phyloP scores from a whole-genome alignment of 2,797 vertebrate species.

The Microhierax caerulescens region DNA sequence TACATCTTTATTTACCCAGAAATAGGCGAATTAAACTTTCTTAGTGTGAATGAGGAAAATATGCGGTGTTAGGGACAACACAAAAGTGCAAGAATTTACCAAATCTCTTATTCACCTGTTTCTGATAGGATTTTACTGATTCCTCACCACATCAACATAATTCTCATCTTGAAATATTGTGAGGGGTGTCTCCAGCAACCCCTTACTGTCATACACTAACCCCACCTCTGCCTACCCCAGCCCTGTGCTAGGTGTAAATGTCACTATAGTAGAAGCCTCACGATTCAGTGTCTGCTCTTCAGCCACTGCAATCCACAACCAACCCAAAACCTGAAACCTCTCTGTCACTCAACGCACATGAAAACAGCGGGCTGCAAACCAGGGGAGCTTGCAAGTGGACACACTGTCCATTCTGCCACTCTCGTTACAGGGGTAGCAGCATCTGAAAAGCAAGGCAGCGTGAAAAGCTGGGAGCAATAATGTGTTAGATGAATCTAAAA shows the following conservation, averaged over 20 bases:
- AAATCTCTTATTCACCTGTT: not conserved
- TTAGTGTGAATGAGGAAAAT: not conserved
- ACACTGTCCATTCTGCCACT: not conserved
- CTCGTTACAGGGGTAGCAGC: not conserved
- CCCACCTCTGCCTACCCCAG: not conserved
- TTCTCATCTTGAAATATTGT: not conserved
- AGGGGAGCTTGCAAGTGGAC: not conserved
- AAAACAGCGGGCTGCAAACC: not conserved
- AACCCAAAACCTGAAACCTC: not conserved
- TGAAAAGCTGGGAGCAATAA: not conserved
- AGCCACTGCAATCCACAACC: not conserved
- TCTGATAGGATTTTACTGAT: not conserved
- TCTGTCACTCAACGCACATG: not conserved
- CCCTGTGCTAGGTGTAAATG: not conserved
- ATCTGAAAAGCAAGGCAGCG: not conserved
- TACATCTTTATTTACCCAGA: not conserved
- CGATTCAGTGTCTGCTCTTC: not conserved
- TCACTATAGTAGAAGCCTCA: not conserved
- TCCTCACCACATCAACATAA: not conserved
- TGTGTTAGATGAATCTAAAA: not conserved
- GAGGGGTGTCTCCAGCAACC: not conserved
- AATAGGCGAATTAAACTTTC: not conserved
- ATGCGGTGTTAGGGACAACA: accelerated
- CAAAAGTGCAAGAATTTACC: not conserved
- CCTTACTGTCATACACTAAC: not conserved